A percentile compares a stretch with the other conserved stretches of the same genome.
These are phyloP conservation scores for Siniperca obscura DNA, from an alignment of 2,797 vertebrate genomes.

Conservation along the genomic window DNA sequence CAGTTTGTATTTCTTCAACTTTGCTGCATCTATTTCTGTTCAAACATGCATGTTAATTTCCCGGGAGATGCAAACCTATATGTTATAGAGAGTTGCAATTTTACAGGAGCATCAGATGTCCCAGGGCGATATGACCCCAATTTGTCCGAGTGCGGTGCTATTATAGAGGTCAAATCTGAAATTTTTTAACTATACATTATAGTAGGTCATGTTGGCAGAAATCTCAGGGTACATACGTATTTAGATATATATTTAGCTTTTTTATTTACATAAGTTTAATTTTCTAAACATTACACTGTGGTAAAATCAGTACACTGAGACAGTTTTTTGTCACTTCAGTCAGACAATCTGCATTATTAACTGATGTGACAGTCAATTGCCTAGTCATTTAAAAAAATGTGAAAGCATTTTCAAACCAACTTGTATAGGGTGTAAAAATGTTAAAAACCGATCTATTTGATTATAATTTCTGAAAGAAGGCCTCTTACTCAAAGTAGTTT, in stretches of 20 bases:
- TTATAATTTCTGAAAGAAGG: neutral
- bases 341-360: neutral
- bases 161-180: conserved; percentile 7
- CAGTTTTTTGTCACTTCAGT: neutral
- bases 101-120: conserved; percentile 23
- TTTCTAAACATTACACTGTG: neutral
- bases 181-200: neutral
- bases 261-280: neutral
- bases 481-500: neutral
- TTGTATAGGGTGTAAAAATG: neutral
- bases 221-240: neutral
- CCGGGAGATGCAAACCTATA: conserved; percentile 47
- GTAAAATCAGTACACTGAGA: neutral
- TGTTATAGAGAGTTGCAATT: conserved; percentile 34
- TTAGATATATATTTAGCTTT: neutral
- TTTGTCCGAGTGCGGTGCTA: conserved; percentile 1
- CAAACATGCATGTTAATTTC: conserved; percentile 55
- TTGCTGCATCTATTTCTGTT: conserved; percentile 28
- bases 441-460: neutral
- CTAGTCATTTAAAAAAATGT: neutral
- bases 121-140: conserved; percentile 22
- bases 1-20: conserved; percentile 27
- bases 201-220: neutral
- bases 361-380: neutral
- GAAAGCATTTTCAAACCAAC: conserved; percentile 1